phyloP scores from a whole-genome alignment of 2,888 invertebrate genomes.

The Caenorhabditis afra region DNA sequence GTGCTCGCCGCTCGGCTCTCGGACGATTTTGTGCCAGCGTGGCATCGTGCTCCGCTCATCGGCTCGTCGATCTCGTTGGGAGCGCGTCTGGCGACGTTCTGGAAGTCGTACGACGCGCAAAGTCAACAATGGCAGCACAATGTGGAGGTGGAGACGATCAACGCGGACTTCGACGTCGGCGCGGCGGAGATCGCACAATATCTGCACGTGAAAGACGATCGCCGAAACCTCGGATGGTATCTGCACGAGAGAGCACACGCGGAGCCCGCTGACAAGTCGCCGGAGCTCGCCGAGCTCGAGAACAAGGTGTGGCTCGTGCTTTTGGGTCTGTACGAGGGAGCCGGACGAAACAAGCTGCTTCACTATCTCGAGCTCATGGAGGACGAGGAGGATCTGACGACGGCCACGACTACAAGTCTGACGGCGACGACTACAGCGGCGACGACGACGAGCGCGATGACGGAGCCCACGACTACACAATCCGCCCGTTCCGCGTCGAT shows the following conservation, averaged over 20 bases:
- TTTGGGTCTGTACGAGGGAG: conserved; percentile 31
- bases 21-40: conserved; percentile 46
- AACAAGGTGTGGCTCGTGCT: conserved; percentile 30
- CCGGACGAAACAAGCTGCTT: conserved; percentile 29
- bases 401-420: not conserved
- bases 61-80: conserved; percentile 44
- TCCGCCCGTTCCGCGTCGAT: conserved; percentile 26
- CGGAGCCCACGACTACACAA: not conserved
- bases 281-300: conserved; percentile 24
- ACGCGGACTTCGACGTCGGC: conserved; percentile 17
- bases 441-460: too few species aligned
- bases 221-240: conserved; percentile 44
- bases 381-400: not conserved
- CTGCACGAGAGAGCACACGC: conserved; percentile 38
- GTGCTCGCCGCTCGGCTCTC: conserved; percentile 39
- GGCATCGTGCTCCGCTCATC: conserved; percentile 48
- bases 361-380: conserved; percentile 23
- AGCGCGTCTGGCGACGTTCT: conserved; percentile 35
- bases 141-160: conserved; percentile 49
- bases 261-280: not conserved
- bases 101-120: conserved; percentile 40
- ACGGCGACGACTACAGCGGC: not conserved
- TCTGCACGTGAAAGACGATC: conserved; percentile 32
- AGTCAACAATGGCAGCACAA: conserved; percentile 40
- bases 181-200: conserved; percentile 25